These are phyloP conservation scores for Cyanoderma ruficeps DNA, from an alignment of 2,113 vertebrate species.

Conservation along the genomic window DNA sequence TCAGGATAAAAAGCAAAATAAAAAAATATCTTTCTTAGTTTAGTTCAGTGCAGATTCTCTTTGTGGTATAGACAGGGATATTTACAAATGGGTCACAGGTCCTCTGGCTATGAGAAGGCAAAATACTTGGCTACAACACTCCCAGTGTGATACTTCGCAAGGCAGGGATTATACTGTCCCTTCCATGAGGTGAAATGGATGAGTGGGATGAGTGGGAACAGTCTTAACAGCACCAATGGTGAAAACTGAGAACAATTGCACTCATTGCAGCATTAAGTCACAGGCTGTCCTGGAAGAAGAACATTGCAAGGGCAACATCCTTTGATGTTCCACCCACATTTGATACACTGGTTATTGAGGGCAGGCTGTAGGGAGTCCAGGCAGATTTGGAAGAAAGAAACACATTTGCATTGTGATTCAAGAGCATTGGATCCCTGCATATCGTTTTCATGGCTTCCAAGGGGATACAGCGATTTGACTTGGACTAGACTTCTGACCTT, in stretches of 20 bases:
- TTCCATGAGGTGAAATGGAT: background rate
- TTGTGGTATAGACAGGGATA: background rate
- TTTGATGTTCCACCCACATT: background rate
- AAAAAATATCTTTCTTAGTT: background rate
- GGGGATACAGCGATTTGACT: background rate
- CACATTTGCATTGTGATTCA: background rate
- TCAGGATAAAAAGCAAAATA: background rate
- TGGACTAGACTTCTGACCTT: background rate
- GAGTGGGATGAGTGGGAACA: background rate
- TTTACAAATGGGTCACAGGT: background rate
- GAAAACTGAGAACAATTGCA: background rate
- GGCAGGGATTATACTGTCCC: background rate
- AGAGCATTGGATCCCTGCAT: background rate
- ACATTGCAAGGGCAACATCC: background rate
- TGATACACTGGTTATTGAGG: background rate
- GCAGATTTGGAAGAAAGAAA: background rate
- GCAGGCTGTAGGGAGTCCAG: background rate
- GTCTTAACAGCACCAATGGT: rapidly evolving
- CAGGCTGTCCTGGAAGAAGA: background rate
- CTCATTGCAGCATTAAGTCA: background rate
- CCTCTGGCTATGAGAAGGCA: background rate
- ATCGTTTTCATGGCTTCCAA: background rate
- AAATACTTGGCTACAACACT: background rate
- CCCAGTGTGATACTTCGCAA: background rate
- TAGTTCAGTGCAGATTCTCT: background rate